phyloP scores from a whole-genome alignment of 2,888 invertebrate genomes.

The Brenthis daphne region DNA sequence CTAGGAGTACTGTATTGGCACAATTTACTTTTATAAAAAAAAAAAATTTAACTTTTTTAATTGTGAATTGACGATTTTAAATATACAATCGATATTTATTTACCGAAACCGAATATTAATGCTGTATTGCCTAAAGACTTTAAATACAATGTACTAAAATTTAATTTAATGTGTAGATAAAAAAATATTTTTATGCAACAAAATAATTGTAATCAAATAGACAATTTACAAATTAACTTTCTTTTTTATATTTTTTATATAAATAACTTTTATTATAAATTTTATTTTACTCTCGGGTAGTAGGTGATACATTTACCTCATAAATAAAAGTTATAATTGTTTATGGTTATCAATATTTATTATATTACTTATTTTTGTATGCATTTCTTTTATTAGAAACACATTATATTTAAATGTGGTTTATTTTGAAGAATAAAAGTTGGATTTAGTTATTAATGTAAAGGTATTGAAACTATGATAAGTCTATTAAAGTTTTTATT shows the following conservation, averaged over 20 bases:
- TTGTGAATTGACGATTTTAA: too few species aligned
- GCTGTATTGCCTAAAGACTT: too few species aligned
- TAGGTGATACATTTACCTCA: constrained; percentile 21
- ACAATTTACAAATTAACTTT: too few species aligned
- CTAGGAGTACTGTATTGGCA: too few species aligned
- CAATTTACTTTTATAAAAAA: too few species aligned
- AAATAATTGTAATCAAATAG: too few species aligned
- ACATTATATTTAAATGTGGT: not conserved
- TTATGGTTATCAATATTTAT: constrained; percentile 7
- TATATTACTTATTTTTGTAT: constrained; percentile 18
- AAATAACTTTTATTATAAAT: not conserved
- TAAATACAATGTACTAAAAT: too few species aligned
- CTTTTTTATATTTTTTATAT: constrained; percentile 10
- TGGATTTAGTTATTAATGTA: not conserved
- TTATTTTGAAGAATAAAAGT: not conserved
- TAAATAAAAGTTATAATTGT: constrained; percentile 7
- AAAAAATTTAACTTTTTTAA: too few species aligned
- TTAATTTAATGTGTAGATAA: too few species aligned
- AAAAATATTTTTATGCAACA: too few species aligned
- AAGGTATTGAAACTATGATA: constrained; percentile 11
- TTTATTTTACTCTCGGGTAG: constrained; percentile 5
- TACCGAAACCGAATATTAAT: too few species aligned
- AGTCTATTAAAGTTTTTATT: constrained; percentile 18
- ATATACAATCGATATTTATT: too few species aligned
- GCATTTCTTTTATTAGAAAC: constrained; percentile 19